phyloP scores from a whole-genome alignment of 2,888 invertebrate genomes.

The Rhingia campestris region DNA sequence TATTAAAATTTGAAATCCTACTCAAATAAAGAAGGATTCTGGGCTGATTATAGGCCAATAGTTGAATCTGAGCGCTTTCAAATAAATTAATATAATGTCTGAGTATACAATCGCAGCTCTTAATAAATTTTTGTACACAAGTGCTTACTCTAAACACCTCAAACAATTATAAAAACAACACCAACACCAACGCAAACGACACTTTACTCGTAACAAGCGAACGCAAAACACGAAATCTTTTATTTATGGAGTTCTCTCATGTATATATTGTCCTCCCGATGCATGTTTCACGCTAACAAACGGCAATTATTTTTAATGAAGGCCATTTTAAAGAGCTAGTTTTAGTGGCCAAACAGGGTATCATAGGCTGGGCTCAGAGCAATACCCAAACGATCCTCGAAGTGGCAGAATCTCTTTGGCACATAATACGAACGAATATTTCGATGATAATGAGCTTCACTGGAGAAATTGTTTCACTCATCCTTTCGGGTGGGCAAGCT shows the following conservation, averaged over 20 bases:
- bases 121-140: no score
- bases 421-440: constrained; percentile 95
- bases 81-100: no score
- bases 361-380: constrained; percentile 92
- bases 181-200: no score
- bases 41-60: no score
- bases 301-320: constrained; percentile 81
- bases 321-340: constrained; percentile 83
- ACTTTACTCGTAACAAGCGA: no score
- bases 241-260: constrained; percentile 55
- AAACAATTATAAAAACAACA: constrained; percentile 15
- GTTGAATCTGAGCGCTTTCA: no score
- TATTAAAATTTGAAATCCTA: no score
- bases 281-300: constrained; percentile 80
- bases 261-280: constrained; percentile 70
- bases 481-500: constrained; percentile 95
- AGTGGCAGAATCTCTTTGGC: constrained; percentile 93
- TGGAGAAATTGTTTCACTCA: constrained; percentile 92
- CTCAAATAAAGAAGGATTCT: no score
- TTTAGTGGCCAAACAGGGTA: constrained; percentile 84
- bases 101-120: no score
- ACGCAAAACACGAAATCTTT: constrained; percentile 29
- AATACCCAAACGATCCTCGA: constrained; percentile 95
- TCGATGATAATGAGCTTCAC: constrained; percentile 92
- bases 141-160: constrained; percentile 6